A percentile compares a stretch with the other conserved stretches of the same genome.
Conservation (phyloP, 2,888 invertebrate species). For the Cenopis cana region DNA sequence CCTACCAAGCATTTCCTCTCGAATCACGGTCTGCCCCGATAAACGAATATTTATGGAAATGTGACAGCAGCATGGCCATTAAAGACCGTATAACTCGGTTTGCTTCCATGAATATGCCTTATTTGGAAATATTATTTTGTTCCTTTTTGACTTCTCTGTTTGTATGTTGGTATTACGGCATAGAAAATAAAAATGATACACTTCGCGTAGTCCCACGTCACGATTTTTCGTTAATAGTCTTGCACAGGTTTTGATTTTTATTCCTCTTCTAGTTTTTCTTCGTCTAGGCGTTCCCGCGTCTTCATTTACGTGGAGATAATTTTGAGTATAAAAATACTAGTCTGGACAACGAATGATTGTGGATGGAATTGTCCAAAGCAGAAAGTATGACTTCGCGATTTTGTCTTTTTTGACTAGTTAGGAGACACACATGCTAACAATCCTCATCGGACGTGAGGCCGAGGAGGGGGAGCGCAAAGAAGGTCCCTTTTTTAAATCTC, state of each 20-base stretch:
- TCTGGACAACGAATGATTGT: no score
- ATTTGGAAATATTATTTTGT: slow-evolving; percentile 33
- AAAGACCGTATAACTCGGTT: slow-evolving; percentile 29
- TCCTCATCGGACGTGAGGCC: no score
- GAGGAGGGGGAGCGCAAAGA: no score
- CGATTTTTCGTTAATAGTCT: background rate
- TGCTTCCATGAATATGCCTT: slow-evolving; percentile 37
- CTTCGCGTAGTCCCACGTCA: background rate
- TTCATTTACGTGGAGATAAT: no score
- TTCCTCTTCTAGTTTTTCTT: background rate
- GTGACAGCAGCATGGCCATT: slow-evolving; percentile 52
- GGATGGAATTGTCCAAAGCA: no score
- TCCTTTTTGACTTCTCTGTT: slow-evolving; percentile 2
- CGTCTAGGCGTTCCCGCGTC: no score
- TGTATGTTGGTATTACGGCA: background rate
- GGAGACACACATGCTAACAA: no score
- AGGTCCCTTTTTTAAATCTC: no score
- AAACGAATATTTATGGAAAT: slow-evolving; percentile 79
- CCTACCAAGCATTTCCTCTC: slow-evolving; percentile 63
- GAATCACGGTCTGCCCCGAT: slow-evolving; percentile 68
- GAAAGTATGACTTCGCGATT: no score
- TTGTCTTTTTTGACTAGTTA: no score
- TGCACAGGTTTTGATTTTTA: background rate
- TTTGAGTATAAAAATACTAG: no score
- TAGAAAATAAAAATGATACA: background rate